Percentiles rank a stretch among this genome's conserved stretches.
phyloP scores from a whole-genome alignment of 2,888 invertebrate species.

The Elegia similella region DNA sequence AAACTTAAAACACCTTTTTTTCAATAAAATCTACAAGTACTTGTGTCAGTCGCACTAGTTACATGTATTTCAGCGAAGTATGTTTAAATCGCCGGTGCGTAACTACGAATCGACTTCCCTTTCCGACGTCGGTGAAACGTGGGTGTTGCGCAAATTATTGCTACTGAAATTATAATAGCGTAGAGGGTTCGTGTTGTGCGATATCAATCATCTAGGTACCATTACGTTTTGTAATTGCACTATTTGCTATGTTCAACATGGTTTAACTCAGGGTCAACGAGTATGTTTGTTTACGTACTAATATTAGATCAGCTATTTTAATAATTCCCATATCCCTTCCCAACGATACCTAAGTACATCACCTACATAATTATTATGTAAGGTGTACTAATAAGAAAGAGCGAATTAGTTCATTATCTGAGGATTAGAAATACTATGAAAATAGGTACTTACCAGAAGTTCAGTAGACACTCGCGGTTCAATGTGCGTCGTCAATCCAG shows the following conservation, averaged over 20 bases:
- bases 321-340: too few species aligned
- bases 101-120: slow-evolving; percentile 63
- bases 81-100: slow-evolving; percentile 51
- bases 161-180: slow-evolving; percentile 37
- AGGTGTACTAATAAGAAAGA: too few species aligned
- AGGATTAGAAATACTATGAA: too few species aligned
- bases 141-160: slow-evolving; percentile 56
- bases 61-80: slow-evolving; percentile 43
- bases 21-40: slow-evolving; percentile 1
- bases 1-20: too few species aligned
- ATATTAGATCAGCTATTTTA: too few species aligned
- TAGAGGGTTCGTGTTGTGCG: slow-evolving; percentile 19
- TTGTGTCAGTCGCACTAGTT: slow-evolving; percentile 24
- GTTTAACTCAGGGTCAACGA: background rate
- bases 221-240: slow-evolving; percentile 5
- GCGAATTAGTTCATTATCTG: too few species aligned
- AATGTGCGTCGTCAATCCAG: too few species aligned
- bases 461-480: too few species aligned
- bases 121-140: slow-evolving; percentile 74
- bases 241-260: background rate
- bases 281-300: background rate
- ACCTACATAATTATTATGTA: too few species aligned
- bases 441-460: too few species aligned
- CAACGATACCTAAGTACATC: too few species aligned
- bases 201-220: slow-evolving; percentile 12